Evolutionary conservation across 1,140 invertebrate genomes (phyloP), one percentile per base, ranked within the genome.

Genomic region (Amphibalanus amphitrite): DNA sequence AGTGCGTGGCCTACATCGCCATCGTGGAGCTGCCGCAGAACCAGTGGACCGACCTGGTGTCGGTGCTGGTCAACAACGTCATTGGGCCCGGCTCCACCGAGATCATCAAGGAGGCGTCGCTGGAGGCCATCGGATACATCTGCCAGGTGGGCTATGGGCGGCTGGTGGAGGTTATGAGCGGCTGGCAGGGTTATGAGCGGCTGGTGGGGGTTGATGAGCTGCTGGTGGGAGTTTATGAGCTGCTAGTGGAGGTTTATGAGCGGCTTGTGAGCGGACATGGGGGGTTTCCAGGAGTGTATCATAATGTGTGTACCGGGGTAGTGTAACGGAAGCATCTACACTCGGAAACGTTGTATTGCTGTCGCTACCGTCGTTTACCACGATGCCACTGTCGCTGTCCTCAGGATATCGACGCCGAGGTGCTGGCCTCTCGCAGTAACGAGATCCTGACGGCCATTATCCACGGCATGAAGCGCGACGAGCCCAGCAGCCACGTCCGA

Each of bases 371-470:
- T n/a, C n/a, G n/a, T n/a, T n/a, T n/a, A n/a, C n/a, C n/a, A n/a
- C n/a, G n/a, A n/a, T n/a, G n/a, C n/a, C n/a, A n/a, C n/a, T n/a
- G n/a, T n/a, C 69, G 13, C 47, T 73, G 68, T 72, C 74, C 79
- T 10, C 72, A 87, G 84, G 92, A 76, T 72, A 76, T 76, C 29
- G 75, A 96, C 76, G 90, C 93, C 74, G 93, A 95, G 76, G 90
- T 95, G 23, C 81, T 99, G 73, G 87, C 93, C 72, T 82, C 88
- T 67, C 90, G 97, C 79, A 93, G 94, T 29, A 99, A 99, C 83
- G 88, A 90, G 75, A 98, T 99, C 76, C 84, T 99, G 59, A 99
- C 97, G 65, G 97, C 97, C 29, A 99, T 99, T 77, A 95, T 99
- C 69, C 93, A 98, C 83, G 96, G 96, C 23, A 98, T 98, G 95